These are phyloP conservation scores for Alaudala cheleensis DNA, from an alignment of 2,113 vertebrate species.

Conservation along the genomic window DNA sequence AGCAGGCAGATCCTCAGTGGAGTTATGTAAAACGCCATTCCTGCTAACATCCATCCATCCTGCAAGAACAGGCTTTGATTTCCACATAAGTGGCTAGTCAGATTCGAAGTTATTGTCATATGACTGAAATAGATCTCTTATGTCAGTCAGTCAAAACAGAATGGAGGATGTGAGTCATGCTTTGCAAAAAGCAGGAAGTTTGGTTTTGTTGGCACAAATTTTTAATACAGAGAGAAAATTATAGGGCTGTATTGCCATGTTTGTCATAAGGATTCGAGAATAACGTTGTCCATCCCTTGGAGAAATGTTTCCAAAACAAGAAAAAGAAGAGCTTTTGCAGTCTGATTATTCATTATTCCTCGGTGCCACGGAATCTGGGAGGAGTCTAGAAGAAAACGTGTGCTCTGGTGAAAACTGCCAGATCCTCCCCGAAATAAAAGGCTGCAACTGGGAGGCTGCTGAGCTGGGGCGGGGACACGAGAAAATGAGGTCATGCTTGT, in stretches of 20 bases:
- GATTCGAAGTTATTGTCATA: constrained; percentile 45
- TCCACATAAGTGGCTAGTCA: constrained; percentile 32
- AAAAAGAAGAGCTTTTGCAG: neutral
- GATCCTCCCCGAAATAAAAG: neutral
- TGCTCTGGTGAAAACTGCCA: neutral
- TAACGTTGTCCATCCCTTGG: neutral
- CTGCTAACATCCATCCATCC: neutral
- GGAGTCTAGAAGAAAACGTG: neutral
- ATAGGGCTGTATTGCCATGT: neutral
- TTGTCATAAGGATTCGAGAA: neutral
- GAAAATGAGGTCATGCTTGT: neutral
- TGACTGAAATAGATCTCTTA: constrained; percentile 62
- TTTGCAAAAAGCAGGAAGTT: constrained; percentile 54
- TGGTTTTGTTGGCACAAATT: constrained; percentile 2
- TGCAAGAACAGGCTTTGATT: constrained; percentile 54
- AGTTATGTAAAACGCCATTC: neutral
- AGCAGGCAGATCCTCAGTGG: neutral
- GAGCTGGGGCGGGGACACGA: neutral
- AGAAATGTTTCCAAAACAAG: neutral
- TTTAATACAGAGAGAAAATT: constrained; percentile 32
- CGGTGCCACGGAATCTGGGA: neutral
- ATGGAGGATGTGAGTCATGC: constrained; percentile 43
- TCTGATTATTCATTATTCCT: neutral
- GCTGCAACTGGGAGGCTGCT: neutral
- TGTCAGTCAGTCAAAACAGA: constrained; percentile 55